Evolutionary conservation across 2,797 vertebrate species (phyloP), one percentile per base, ranked within the genome.

Genomic region (Pteropus rufus): DNA sequence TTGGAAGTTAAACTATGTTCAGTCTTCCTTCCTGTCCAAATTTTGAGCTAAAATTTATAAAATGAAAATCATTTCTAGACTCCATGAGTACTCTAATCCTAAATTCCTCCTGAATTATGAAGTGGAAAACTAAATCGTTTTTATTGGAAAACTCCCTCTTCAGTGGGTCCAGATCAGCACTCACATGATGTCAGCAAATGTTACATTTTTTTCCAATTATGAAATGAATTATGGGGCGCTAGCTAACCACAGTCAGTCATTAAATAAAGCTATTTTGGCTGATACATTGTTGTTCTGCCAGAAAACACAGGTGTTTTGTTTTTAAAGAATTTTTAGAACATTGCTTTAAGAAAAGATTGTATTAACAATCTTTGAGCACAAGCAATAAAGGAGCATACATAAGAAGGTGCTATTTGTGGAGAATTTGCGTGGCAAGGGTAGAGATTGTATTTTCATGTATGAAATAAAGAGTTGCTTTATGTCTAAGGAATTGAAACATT

Each of bases 181-280:
- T 98, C 91, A 95, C 94, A 98, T 98, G 97, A 98, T 97, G 97
- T 98, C 97, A 98, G 96, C 96, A 98, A 98, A 98, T 95, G 85
- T 95, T 97, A 96, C 96, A 98, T 98, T 98, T 98, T 98, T 98
- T 98, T 95, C 97, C 97, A 98, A 58, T 98, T 98, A 98, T 98
- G 97, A 98, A 98, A 98, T 98, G 91, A 98, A 96, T 98, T 98
- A 98, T 97, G 93, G 91, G 93, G 95, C 80, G 52, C 95, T 97
- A 97, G 92, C 70, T 98, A 94, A 97, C 95, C 92, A 97, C 92
- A 97, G 95, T 94, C 93, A 96, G 96, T 96, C 97, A 87, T 98
- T 98, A 96, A 98, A 97, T 90, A 97, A 19, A 97, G 89, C 69
- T 98, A 95, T 98, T 98, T 98, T 97, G 89, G 86, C 96, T 95